A percentile compares a stretch with the other conserved stretches of the same genome.
Conservation (phyloP, 2,797 vertebrate genomes). For the Chaetodon trifasciatus region DNA sequence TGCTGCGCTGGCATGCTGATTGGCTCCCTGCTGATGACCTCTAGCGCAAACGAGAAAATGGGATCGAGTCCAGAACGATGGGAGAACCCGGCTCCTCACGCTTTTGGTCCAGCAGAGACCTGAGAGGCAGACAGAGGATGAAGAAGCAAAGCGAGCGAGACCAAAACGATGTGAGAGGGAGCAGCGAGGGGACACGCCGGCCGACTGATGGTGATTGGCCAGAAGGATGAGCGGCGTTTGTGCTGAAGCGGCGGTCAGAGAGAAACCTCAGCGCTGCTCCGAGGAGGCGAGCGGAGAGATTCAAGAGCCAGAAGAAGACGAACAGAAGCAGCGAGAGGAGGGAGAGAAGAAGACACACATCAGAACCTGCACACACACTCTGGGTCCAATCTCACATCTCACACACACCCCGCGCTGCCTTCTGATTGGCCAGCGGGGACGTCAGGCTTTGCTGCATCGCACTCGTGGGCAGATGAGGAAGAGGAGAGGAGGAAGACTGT, state of each 20-base stretch:
- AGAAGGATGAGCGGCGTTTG: conserved; percentile 45
- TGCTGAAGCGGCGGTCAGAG: conserved; percentile 32
- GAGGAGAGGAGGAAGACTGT: conserved; percentile 4
- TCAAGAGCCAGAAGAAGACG: conserved; percentile 41
- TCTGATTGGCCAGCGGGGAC: conserved; percentile 61
- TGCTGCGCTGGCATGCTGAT: not conserved
- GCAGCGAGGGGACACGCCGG: conserved; percentile 47
- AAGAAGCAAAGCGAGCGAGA: conserved; percentile 51
- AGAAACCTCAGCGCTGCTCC: conserved; percentile 67
- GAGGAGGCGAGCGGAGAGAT: conserved; percentile 46
- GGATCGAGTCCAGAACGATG: conserved; percentile 66
- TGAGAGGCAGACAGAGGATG: conserved; percentile 76
- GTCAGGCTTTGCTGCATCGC: conserved; percentile 61
- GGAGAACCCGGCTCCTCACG: conserved; percentile 71
- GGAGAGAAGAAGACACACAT: conserved; percentile 67
- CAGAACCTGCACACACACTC: conserved; percentile 72
- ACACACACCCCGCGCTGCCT: not conserved
- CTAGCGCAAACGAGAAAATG: conserved; percentile 31
- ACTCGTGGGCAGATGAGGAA: conserved; percentile 4
- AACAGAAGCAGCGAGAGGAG: conserved; percentile 68
- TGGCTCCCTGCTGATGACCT: conserved; percentile 17
- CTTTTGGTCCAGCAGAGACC: conserved; percentile 76
- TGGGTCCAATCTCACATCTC: conserved; percentile 42
- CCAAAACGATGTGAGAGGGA: conserved; percentile 51
- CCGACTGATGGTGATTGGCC: conserved; percentile 44